These are phyloP conservation scores for Ernsta delagoae DNA, from an alignment of 2,888 invertebrate species.

Conservation along the genomic window DNA sequence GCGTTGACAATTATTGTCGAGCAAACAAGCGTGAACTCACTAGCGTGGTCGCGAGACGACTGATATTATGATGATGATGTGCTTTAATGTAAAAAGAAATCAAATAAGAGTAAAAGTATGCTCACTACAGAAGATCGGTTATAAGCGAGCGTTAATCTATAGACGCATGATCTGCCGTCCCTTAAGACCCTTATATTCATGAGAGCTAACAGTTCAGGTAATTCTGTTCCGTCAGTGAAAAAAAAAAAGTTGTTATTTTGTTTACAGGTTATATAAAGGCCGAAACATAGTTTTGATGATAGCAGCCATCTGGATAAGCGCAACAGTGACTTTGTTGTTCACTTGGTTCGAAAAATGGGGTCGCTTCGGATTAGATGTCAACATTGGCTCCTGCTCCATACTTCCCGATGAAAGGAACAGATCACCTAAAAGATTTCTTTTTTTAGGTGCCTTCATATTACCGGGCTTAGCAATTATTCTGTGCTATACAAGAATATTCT, in stretches of 20 bases:
- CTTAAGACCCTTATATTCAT: too few species aligned
- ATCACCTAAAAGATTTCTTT: slow-evolving; percentile 91
- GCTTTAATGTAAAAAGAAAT: too few species aligned
- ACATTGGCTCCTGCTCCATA: slow-evolving; percentile 92
- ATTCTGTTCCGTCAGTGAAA: too few species aligned
- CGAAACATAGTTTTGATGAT: slow-evolving; percentile 89
- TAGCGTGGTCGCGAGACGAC: too few species aligned
- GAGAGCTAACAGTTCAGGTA: too few species aligned
- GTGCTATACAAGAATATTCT: slow-evolving; percentile 93
- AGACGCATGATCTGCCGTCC: too few species aligned
- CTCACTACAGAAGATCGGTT: too few species aligned
- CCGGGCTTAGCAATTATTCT: slow-evolving; percentile 93
- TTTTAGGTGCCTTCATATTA: slow-evolving; percentile 92
- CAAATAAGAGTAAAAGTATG: too few species aligned
- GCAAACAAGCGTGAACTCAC: too few species aligned
- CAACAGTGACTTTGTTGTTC: slow-evolving; percentile 88
- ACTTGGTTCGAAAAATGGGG: slow-evolving; percentile 92
- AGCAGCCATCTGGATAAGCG: slow-evolving; percentile 88
- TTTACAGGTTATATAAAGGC: slow-evolving; percentile 87
- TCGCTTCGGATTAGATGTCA: slow-evolving; percentile 89
- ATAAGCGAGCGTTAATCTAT: too few species aligned
- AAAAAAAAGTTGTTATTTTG: slow-evolving; percentile 30
- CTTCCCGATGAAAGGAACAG: slow-evolving; percentile 87
- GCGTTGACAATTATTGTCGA: too few species aligned
- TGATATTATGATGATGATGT: too few species aligned